These are phyloP conservation scores for Strix occidentalis DNA, from an alignment of 2,797 vertebrate genomes.

Conservation along the genomic window DNA sequence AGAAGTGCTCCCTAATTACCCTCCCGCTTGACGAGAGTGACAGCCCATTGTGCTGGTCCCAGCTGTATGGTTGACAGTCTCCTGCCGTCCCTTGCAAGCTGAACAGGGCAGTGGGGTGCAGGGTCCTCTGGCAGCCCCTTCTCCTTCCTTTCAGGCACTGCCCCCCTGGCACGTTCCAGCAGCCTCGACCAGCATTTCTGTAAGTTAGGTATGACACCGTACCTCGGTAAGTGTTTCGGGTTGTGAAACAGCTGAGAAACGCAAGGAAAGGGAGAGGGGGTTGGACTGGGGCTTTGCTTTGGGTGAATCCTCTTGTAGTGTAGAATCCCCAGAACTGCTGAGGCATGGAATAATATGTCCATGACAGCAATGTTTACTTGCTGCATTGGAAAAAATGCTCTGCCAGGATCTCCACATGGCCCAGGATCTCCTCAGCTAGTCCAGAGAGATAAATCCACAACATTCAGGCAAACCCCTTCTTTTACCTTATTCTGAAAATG, in stretches of 20 bases:
- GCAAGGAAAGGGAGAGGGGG: neutral
- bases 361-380: neutral
- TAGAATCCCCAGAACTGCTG: neutral
- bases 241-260: neutral
- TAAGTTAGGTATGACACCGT: neutral
- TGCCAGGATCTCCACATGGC: neutral
- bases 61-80: neutral
- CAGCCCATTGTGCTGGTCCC: neutral
- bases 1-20: neutral
- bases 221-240: neutral
- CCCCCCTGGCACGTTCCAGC: fast-evolving
- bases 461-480: neutral
- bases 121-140: neutral
- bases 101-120: neutral
- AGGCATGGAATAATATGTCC: neutral
- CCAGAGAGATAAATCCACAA: neutral
- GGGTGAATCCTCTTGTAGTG: neutral
- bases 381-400: neutral
- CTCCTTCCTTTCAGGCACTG: neutral
- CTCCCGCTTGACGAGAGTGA: neutral
- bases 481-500: neutral
- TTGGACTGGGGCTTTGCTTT: neutral
- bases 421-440: neutral
- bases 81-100: neutral
- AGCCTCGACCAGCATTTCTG: neutral